Evolutionary conservation across 2,888 invertebrate species (phyloP).

Genomic region (Drosophila flavopinicola): DNA sequence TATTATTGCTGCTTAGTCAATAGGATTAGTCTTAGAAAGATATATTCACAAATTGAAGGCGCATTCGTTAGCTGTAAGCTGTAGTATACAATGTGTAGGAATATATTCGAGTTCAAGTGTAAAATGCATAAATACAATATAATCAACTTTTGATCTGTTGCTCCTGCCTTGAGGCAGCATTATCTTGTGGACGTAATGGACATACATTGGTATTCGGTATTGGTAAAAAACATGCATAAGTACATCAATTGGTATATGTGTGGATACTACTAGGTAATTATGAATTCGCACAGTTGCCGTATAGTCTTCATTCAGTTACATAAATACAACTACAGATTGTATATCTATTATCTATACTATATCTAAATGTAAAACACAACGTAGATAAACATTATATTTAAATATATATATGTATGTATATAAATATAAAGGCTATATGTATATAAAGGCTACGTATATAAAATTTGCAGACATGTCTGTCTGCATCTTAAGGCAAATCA

Average conservation of each 20-base stretch:
- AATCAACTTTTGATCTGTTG: conserved; percentile 42
- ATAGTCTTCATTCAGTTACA: conserved; percentile 62
- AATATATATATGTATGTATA: conserved; percentile 14
- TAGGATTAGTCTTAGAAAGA: conserved; percentile 37
- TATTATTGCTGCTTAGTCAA: conserved; percentile 13
- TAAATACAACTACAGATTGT: conserved; percentile 43
- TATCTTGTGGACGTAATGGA: conserved; percentile 49
- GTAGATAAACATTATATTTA: conserved; percentile 34
- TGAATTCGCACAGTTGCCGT: conserved; percentile 52
- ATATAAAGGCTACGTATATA: conserved; percentile 33
- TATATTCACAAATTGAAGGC: conserved; percentile 74
- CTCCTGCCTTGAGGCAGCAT: conserved; percentile 29
- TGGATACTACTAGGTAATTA: conserved; percentile 43
- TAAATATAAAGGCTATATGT: no score
- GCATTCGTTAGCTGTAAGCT: conserved; percentile 65
- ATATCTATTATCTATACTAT: conserved; percentile 37
- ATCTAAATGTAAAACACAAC: conserved; percentile 61
- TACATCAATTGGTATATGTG: conserved; percentile 25
- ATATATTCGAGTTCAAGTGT: conserved; percentile 51
- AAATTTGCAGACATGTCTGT: conserved; percentile 28
- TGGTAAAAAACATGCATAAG: conserved; percentile 14
- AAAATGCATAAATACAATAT: conserved; percentile 44
- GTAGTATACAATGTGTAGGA: conserved; percentile 62
- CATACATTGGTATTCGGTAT: conserved; percentile 47
- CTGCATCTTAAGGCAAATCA: conserved; percentile 72